These are phyloP conservation scores for Silurus meridionalis DNA, from an alignment of 2,113 vertebrate genomes.

Conservation along the genomic window DNA sequence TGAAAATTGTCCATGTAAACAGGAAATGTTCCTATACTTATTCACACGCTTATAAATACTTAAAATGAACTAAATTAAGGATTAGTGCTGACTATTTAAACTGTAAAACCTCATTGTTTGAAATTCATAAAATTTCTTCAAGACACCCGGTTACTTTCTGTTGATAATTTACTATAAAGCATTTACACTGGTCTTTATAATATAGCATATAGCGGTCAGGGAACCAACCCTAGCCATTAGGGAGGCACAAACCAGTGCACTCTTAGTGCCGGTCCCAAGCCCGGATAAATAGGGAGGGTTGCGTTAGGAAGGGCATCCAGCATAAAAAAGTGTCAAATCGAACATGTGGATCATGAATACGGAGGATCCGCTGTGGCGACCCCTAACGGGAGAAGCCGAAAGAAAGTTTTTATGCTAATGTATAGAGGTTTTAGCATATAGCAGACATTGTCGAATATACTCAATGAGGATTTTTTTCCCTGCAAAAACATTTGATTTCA, in stretches of 20 bases:
- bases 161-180: not conserved
- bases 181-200: not conserved
- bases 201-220: not conserved
- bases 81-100: not conserved
- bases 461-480: too few relatives aligned
- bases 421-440: not conserved
- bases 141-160: not conserved
- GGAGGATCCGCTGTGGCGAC: too few relatives aligned
- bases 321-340: too few relatives aligned
- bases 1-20: not conserved
- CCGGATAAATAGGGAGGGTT: too few relatives aligned
- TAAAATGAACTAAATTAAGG: not conserved
- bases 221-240: too few relatives aligned
- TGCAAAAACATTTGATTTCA: not conserved
- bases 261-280: too few relatives aligned
- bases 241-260: too few relatives aligned
- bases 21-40: not conserved
- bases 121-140: not conserved
- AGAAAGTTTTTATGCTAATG: not conserved
- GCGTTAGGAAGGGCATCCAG: too few relatives aligned
- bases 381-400: too few relatives aligned
- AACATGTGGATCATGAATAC: too few relatives aligned
- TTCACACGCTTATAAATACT: not conserved
- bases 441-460: too few relatives aligned
- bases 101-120: not conserved